Conservation (phyloP, 2,797 vertebrate species). For the Enteromius paludinosus region DNA sequence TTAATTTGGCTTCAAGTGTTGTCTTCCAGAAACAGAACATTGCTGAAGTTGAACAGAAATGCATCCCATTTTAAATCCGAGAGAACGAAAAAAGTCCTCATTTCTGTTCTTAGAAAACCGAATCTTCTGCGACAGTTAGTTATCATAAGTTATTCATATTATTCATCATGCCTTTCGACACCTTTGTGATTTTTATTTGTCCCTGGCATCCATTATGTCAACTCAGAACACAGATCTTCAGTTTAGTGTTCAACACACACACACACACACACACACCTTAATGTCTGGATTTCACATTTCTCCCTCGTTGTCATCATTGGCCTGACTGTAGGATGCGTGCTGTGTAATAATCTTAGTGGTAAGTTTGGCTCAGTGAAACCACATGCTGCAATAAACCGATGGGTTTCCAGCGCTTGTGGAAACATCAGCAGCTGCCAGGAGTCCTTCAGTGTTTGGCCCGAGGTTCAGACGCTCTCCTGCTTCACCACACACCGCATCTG, state of each 20-base stretch:
- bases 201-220: background rate
- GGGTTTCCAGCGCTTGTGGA: slow-evolving; percentile 24
- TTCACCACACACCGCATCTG: slow-evolving; percentile 31
- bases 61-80: background rate
- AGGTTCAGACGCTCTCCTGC: slow-evolving; percentile 28
- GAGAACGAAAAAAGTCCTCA: background rate
- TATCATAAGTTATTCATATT: background rate
- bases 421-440: slow-evolving; percentile 26
- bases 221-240: background rate
- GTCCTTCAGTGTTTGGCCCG: background rate
- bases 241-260: background rate
- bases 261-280: background rate
- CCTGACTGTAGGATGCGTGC: background rate
- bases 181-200: background rate
- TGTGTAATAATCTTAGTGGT: background rate
- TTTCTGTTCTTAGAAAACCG: background rate
- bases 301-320: background rate
- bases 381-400: background rate
- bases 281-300: slow-evolving; percentile 22
- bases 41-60: background rate
- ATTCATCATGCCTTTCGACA: background rate
- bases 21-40: background rate
- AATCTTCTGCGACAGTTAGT: background rate
- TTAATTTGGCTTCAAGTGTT: background rate
- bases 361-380: slow-evolving; percentile 4